These are phyloP conservation scores for Hippocampus kuda DNA, from an alignment of 2,797 vertebrate species.

Conservation along the genomic window DNA sequence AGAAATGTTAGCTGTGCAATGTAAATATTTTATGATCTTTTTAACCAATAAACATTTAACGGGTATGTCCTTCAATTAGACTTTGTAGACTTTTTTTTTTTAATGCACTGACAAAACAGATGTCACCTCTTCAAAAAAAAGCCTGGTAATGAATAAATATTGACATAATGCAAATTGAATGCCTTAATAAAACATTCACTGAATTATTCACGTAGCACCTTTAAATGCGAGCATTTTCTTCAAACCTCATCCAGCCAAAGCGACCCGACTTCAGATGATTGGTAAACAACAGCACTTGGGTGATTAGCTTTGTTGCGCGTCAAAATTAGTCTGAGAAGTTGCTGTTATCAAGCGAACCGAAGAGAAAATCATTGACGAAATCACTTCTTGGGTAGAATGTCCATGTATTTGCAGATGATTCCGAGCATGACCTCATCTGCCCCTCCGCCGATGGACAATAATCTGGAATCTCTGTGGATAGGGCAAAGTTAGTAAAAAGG, in stretches of 20 bases:
- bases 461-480: conserved; percentile 67
- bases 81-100: neutral
- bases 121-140: too few species aligned
- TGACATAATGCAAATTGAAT: neutral
- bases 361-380: neutral
- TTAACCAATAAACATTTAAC: neutral
- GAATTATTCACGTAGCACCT: neutral
- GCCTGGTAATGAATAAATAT: neutral
- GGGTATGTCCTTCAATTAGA: neutral
- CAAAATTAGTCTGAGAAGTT: neutral
- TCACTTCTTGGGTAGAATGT: conserved; percentile 64
- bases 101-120: neutral
- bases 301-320: conserved; percentile 1
- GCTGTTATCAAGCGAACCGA: neutral
- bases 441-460: conserved; percentile 76
- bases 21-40: conserved; percentile 54
- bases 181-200: neutral
- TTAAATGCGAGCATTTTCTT: neutral
- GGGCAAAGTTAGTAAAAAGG: neutral
- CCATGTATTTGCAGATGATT: conserved; percentile 83
- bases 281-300: conserved; percentile 40
- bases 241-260: neutral
- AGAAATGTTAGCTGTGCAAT: conserved; percentile 43
- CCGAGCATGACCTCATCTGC: conserved; percentile 81
- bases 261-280: neutral